Conservation (phyloP, 2,888 invertebrate genomes). For the Xestobium rufovillosum region DNA sequence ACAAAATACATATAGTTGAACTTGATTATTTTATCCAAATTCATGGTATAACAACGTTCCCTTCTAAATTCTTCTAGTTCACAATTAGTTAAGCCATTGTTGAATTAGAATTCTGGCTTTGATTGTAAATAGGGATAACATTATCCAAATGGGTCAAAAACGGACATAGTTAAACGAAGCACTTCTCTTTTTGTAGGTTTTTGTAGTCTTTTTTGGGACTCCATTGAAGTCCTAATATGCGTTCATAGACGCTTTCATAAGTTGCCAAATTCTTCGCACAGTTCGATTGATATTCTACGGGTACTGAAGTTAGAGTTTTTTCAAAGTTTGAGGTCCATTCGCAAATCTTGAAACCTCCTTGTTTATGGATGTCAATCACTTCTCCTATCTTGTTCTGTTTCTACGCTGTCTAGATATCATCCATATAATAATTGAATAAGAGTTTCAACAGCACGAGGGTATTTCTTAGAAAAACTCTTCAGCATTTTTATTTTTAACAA, state of each 20-base stretch:
- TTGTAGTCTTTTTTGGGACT: conserved; percentile 7
- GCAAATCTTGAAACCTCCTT: conserved; percentile 16
- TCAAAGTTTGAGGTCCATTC: conserved; percentile 26
- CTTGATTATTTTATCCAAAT: neutral
- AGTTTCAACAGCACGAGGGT: conserved; percentile 15
- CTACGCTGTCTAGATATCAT: conserved; percentile 20
- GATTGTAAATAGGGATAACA: conserved; percentile 18
- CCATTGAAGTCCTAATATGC: conserved; percentile 17
- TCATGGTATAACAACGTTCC: conserved; percentile 19
- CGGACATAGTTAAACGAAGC: conserved; percentile 14
- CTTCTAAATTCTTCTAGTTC: conserved; percentile 20
- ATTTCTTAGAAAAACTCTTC: conserved; percentile 10
- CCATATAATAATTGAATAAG: conserved; percentile 23
- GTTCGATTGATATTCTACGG: too few species aligned
- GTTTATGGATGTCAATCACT: conserved; percentile 1
- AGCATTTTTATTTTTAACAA: conserved; percentile 21
- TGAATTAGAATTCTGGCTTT: conserved; percentile 17
- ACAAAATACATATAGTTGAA: conserved; percentile 13
- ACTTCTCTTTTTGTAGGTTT: conserved; percentile 18
- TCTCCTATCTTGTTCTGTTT: too few species aligned
- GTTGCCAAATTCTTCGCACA: too few species aligned
- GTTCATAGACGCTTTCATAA: conserved; percentile 7
- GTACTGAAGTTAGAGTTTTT: conserved; percentile 6
- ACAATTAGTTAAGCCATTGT: conserved; percentile 22
- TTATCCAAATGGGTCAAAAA: conserved; percentile 16